Conservation (phyloP, 1,140 invertebrate genomes). For the Trigoniulus corallinus region DNA sequence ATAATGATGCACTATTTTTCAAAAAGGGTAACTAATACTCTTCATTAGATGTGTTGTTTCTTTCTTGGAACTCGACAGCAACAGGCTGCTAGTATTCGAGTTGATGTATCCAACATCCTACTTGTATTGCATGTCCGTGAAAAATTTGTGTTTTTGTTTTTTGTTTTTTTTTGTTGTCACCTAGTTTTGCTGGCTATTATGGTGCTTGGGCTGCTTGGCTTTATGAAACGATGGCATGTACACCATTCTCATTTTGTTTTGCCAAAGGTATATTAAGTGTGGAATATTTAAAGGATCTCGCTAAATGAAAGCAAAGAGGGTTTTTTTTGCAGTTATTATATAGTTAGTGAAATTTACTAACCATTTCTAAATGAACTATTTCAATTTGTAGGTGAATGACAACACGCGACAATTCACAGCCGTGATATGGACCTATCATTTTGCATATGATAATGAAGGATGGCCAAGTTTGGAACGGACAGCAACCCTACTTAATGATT, state of each 20-base stretch:
- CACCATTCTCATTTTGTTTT: background rate
- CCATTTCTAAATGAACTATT: background rate
- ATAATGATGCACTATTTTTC: too few relatives aligned
- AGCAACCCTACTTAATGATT: constrained; percentile 22
- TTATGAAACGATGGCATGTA: constrained; percentile 9
- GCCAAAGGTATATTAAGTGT: background rate
- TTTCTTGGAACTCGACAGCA: too few relatives aligned
- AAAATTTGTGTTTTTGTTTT: constrained; percentile 1
- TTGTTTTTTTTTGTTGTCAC: background rate
- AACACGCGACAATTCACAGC: constrained; percentile 17
- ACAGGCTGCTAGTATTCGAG: too few relatives aligned
- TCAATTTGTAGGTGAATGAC: background rate
- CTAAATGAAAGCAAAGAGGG: background rate
- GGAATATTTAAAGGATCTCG: background rate
- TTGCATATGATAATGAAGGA: constrained; percentile 29
- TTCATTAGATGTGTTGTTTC: too few relatives aligned
- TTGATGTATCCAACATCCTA: too few relatives aligned
- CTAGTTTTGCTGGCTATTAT: constrained; percentile 8
- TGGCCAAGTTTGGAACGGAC: constrained; percentile 27
- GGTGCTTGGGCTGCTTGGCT: constrained; percentile 15
- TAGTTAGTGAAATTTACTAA: too few relatives aligned
- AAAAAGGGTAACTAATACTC: too few relatives aligned
- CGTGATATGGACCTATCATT: constrained; percentile 28
- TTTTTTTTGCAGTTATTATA: background rate
- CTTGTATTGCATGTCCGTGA: constrained; percentile 2